These are phyloP conservation scores for Hydropotes inermis DNA, from an alignment of 2,113 vertebrate genomes.

Conservation along the genomic window DNA sequence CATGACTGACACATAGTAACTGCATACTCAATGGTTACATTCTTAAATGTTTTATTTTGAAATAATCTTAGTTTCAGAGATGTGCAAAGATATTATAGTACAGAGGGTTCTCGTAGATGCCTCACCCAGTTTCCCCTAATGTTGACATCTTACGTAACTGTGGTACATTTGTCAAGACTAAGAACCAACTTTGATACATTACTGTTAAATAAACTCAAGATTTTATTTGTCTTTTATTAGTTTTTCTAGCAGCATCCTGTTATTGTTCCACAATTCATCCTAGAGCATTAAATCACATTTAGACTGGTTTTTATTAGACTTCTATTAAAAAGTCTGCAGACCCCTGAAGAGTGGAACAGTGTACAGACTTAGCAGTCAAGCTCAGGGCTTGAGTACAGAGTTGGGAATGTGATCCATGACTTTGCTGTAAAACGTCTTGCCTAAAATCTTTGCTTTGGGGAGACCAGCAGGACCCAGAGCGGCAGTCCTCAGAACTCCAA, in stretches of 20 bases:
- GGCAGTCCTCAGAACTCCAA: not conserved
- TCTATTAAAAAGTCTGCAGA: not conserved
- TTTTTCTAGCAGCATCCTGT: not conserved
- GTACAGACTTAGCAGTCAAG: not conserved
- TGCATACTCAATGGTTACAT: not conserved
- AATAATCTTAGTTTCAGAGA: not conserved
- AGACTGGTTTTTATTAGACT: not conserved
- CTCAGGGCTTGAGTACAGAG: not conserved
- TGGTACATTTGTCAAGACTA: not conserved
- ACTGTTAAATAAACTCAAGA: not conserved
- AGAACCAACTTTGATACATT: not conserved
- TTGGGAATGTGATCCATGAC: not conserved
- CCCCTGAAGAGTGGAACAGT: not conserved
- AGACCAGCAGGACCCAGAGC: not conserved
- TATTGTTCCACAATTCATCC: not conserved
- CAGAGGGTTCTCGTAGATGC: not conserved
- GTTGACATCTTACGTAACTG: not conserved
- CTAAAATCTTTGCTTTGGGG: not conserved
- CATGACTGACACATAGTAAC: not conserved
- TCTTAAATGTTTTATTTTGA: not conserved
- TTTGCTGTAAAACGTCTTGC: not conserved
- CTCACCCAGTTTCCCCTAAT: not conserved
- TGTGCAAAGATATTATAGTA: not conserved
- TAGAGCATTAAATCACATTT: not conserved
- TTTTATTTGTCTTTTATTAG: not conserved